Base-by-base conservation (phyloP, 1,140 invertebrate species). In the Anthonomus grandis region DNA sequence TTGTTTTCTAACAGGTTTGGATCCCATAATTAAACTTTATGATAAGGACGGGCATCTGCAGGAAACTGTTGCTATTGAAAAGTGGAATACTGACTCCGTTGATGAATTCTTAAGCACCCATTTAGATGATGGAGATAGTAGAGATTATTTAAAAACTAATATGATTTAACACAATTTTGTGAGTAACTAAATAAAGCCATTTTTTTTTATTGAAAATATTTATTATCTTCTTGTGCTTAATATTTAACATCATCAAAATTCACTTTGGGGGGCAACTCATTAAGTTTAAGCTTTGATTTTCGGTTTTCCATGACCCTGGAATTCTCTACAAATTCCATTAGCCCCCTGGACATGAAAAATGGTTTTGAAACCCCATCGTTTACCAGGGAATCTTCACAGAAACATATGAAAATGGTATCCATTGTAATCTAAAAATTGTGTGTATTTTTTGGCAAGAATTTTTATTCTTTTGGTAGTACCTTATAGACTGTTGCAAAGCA, bases 1-100 rank as follows among this genome's bases (percentile, higher is more conserved):
- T 48, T 5, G 15, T 15, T 38, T 2, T 41, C 19, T 48, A 34
- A 21, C 12, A 53, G 50, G 94, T 18, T 76, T 94, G 39, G 93
- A 96, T 77, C 95, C 95, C 3, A 85, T 93, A 41, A 94, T 98
- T 27, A 94, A 94, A 71, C 74, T 98, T 19, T 79, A 91, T 57
- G 88, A 97, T 71, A 85, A 83, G 46, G 85, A 87, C 67, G 87
- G 86, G 21, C 87, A 89, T 70, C 79, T 93, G 12, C 83, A 86
- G 73, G 90, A 94, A 70, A 86, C 87, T 39, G 81, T 97, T 3
- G 91, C 93, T 31, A 96, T 97, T 71, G 92, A 95, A 62, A 95
- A 95, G 73, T 98, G 94, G 95, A 90, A 97, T 72, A 97, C 94
- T 4, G 94, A 98, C 70, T 90, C 93, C 9, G 87, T 97, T 0